Evolutionary conservation across 2,888 invertebrate species (phyloP), one percentile per base, ranked within the genome.

Genomic region (Diarsia mendica): DNA sequence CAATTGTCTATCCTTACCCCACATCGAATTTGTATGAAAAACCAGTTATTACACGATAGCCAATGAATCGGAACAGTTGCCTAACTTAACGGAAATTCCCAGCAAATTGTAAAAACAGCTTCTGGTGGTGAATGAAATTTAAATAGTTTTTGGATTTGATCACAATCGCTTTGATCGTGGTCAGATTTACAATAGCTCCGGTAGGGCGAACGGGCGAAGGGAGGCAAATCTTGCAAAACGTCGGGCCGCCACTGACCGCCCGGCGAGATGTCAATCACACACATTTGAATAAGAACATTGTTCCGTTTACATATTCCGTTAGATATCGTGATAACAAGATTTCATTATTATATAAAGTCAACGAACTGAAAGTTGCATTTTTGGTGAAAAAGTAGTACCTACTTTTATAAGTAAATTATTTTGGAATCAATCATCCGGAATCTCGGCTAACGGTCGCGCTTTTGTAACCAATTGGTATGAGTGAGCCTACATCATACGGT

Each of bases 211-310:
- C 69, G 70, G 67, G 64, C 51, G 86, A 73, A 89, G 90, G 89
- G 91, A 89, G 84, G 88, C 84, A 90, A 88, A 85, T 89, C 89
- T 89, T 87, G 89, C 87, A 84, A 90, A 90, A 88, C 79, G 89
- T 79, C 83, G 85, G 78, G 73, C 82, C 58, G 67, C 74, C 75
- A 90, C 91, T 95, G 96, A 94, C 96, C 96, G 94, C 96, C 96
- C 89, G 94, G 94, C 88, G 96, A 93, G 95, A 95, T 95, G 96
- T 96, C 96, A 96, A 96, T 96, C 96, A 95, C 91, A 88, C 75
- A 89, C 92, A 94, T 96, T 96, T 96, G 94, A 96, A 96, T 96
- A 95, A 93, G 91, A 88, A 93, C 91, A 93, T 94, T 94, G 92
- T 94, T 92, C 92, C 91, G 90, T 94, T 93, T 93, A 91, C 93